Percentiles rank a stretch among this genome's conserved stretches.
phyloP scores from a whole-genome alignment of 2,888 invertebrate genomes.

The Xestia c-nigrum region DNA sequence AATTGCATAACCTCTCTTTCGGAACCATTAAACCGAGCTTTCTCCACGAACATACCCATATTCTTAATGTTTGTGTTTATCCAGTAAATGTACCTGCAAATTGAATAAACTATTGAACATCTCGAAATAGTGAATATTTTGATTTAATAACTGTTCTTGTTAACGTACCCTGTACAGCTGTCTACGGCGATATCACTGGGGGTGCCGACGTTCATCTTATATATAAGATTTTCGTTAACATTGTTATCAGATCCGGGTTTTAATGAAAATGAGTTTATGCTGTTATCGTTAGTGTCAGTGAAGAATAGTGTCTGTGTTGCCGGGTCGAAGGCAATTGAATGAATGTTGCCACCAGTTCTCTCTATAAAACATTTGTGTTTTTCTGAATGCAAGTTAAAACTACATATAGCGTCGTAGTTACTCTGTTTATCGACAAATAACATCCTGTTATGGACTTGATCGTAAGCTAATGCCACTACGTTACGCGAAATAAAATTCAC shows the following conservation, averaged over 20 bases:
- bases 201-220: background rate
- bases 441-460: background rate
- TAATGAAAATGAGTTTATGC: background rate
- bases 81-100: too few relatives aligned
- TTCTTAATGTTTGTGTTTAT: too few relatives aligned
- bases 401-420: background rate
- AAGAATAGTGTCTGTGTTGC: background rate
- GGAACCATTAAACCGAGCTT: too few relatives aligned
- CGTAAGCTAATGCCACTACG: background rate
- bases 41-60: fast-evolving
- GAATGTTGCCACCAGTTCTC: background rate
- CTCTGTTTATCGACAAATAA: background rate
- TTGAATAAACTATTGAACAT: too few relatives aligned
- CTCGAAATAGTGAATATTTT: too few relatives aligned
- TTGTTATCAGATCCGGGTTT: background rate
- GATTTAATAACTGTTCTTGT: too few relatives aligned
- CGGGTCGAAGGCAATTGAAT: background rate
- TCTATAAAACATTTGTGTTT: background rate
- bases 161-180: background rate
- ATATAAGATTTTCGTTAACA: background rate
- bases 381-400: background rate
- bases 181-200: background rate
- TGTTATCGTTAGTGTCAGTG: background rate
- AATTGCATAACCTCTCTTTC: too few relatives aligned
- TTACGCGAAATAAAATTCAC: background rate